phyloP scores from a whole-genome alignment of 2,888 invertebrate genomes.

The Volucella inanis region DNA sequence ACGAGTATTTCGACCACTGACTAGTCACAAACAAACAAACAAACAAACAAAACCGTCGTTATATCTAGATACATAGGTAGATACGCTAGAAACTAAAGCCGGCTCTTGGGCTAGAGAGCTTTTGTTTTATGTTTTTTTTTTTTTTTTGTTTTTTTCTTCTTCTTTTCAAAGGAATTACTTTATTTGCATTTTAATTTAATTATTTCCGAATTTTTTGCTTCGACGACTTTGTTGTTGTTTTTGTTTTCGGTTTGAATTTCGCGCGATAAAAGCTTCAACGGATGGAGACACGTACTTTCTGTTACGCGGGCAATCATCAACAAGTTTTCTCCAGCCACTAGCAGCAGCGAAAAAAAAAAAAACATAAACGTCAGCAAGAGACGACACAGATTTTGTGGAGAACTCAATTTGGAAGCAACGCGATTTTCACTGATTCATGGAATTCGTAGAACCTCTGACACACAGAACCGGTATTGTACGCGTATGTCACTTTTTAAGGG shows the following conservation, averaged over 20 bases:
- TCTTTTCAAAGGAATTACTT: constrained; percentile 34
- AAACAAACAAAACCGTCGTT: too few species aligned
- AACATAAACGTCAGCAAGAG: constrained; percentile 28
- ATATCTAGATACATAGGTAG: too few species aligned
- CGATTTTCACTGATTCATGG: constrained; percentile 60
- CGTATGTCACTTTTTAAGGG: constrained; percentile 38
- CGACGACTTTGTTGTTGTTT: too few species aligned
- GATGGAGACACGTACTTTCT: constrained; percentile 8
- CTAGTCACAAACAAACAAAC: not conserved
- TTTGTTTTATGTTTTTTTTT: constrained; percentile 25
- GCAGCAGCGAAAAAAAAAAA: not conserved
- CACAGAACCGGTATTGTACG: constrained; percentile 59
- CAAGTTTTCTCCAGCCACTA: constrained; percentile 41
- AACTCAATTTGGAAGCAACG: constrained; percentile 17
- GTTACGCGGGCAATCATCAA: constrained; percentile 10
- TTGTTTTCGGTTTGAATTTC: too few species aligned
- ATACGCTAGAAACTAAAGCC: not conserved
- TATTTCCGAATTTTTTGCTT: constrained; percentile 24
- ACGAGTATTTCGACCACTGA: too few species aligned
- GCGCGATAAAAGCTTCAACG: constrained; percentile 18
- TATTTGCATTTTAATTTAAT: constrained; percentile 34
- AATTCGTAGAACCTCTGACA: constrained; percentile 57
- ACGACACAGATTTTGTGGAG: constrained; percentile 42
- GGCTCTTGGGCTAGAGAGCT: constrained; percentile 14
- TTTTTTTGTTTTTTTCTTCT: not conserved